Percentiles rank a stretch among this genome's conserved stretches.
Conservation (phyloP, 2,888 invertebrate genomes). For the Apamea crenata region DNA sequence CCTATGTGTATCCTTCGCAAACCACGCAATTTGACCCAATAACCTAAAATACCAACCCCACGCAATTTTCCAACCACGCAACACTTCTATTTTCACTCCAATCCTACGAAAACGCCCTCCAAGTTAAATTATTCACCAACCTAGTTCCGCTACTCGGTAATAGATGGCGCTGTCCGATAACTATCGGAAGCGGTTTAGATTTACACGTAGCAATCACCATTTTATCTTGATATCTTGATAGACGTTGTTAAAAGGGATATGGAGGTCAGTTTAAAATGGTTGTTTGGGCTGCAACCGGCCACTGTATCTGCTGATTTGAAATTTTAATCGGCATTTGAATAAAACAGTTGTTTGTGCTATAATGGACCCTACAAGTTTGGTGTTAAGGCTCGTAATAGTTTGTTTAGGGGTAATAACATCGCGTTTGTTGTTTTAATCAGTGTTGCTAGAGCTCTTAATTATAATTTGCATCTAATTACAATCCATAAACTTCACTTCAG, state of each 20-base stretch:
- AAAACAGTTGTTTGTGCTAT: background rate
- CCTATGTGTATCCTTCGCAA: background rate
- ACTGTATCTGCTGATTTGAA: conserved; percentile 63
- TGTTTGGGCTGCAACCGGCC: conserved; percentile 44
- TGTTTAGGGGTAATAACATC: background rate
- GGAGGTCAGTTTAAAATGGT: conserved; percentile 56
- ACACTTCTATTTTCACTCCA: conserved; percentile 26
- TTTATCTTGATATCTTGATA: conserved; percentile 66
- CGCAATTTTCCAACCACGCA: conserved; percentile 28
- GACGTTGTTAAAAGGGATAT: conserved; percentile 27
- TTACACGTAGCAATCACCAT: conserved; percentile 68
- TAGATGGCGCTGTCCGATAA: conserved; percentile 74
- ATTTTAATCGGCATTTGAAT: conserved; percentile 61
- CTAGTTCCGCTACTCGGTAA: conserved; percentile 66
- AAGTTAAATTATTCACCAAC: conserved; percentile 64
- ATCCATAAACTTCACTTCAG: conserved; percentile 11
- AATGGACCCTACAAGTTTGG: fast-evolving
- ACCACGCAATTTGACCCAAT: conserved; percentile 21
- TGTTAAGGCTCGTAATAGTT: background rate
- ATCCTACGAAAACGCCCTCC: conserved; percentile 20
- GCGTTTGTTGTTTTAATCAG: conserved; percentile 39
- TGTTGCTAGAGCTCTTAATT: conserved; percentile 22
- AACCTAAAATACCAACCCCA: conserved; percentile 36
- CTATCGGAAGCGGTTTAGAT: conserved; percentile 72
- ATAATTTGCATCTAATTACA: conserved; percentile 36